Evolutionary conservation across 2,113 vertebrate genomes (phyloP), one percentile per base, ranked within the genome.

Genomic region (Seriola dumerili): DNA sequence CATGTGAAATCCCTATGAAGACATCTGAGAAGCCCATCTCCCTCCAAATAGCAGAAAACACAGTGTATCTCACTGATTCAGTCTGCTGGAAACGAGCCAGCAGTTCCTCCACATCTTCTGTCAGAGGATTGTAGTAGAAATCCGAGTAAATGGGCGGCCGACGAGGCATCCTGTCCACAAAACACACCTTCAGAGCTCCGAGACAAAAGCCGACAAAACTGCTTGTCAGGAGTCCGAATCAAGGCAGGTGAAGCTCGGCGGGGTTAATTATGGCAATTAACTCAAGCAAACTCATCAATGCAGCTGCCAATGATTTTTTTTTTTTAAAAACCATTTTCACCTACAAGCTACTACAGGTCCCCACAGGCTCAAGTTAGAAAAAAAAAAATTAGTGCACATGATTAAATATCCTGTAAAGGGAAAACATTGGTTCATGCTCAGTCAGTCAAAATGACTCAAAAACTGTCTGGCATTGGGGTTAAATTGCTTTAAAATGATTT

Each of bases 41-140:
- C 88, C 95, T 94, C 98, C 98, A 99, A 23, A 98, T 81, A 42
- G 95, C 88, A 0, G 96, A 88, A 73, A 99, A 99, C 10, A 87
- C 91, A 87, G 96, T 95, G 72, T 94, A 99, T n/a, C 97, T 95
- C 68, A 98, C 95, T 0, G 96, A 97, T 48, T 97, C 96, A 0
- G 80, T 92, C 46, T 91, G 93, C 90, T 96, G 97, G 91, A 99
- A 99, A 21, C 94, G 95, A 4, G 92, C 91, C 23, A 99, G 96
- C 25, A 99, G 89, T 21, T 94, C 92, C 93, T 99, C 97, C n/a
- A 94, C 97, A 32, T 99, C 98, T 1, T 86, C 83, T 29, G 94
- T 94, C 85, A 98, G 79, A 2, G 96, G 96, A 0, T 19, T 1
- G 52, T 83, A 78, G 29, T 85, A 94, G 52, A 84, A 61, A 0